Percentiles rank a stretch among this genome's conserved stretches.
These are phyloP conservation scores for Micoletzkya japonica DNA, from an alignment of 2,888 invertebrate genomes.

Conservation along the genomic window DNA sequence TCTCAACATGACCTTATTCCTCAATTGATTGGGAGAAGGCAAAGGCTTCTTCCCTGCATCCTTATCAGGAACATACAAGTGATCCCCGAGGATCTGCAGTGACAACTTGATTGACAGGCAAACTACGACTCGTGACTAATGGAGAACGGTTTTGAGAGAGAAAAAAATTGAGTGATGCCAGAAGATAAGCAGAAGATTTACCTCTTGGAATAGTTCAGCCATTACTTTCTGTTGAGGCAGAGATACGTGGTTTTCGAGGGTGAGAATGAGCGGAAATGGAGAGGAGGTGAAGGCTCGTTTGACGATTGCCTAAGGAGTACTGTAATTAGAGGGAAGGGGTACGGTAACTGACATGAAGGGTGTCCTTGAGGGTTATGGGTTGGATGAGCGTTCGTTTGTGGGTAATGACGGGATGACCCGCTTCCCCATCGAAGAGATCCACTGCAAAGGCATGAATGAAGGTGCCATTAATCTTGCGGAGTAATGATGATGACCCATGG, in stretches of 20 bases:
- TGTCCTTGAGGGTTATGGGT: constrained; percentile 61
- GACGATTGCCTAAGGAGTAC: constrained; percentile 2
- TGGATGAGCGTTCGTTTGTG: constrained; percentile 70
- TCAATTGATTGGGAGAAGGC: constrained; percentile 60
- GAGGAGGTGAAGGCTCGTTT: constrained; percentile 67
- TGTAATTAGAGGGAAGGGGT: not conserved
- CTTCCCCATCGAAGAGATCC: constrained; percentile 72
- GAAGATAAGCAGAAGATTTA: constrained; percentile 5
- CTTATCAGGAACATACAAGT: constrained; percentile 66
- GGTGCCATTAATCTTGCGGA: not conserved
- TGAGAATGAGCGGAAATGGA: constrained; percentile 67
- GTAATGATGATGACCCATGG: not conserved
- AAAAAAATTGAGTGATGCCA: not conserved
- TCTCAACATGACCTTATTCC: constrained; percentile 50
- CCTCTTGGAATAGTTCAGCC: constrained; percentile 66
- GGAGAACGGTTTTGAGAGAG: no score
- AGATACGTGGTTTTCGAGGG: constrained; percentile 69
- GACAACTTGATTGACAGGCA: no score
- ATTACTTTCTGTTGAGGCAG: constrained; percentile 65
- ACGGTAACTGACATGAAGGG: constrained; percentile 60
- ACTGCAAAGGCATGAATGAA: constrained; percentile 65
- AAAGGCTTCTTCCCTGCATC: constrained; percentile 63
- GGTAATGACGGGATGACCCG: constrained; percentile 71
- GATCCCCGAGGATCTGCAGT: constrained; percentile 65
- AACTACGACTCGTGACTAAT: no score